Conservation (phyloP, 1,140 invertebrate species). For the Drosophila nikananu region DNA sequence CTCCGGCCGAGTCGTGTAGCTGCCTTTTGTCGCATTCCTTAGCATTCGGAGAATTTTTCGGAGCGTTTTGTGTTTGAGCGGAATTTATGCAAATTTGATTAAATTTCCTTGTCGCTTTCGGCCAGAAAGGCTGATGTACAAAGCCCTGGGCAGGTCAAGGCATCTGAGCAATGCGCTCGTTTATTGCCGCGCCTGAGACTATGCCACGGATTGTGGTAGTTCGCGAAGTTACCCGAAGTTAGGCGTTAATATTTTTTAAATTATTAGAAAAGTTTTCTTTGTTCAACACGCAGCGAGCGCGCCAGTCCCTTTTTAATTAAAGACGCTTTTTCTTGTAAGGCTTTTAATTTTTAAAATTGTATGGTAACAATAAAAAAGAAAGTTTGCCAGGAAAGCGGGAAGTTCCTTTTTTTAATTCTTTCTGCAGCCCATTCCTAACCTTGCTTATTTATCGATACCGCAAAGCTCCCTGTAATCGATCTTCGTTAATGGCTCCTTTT, state of each 20-base stretch:
- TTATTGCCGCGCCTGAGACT: constrained; percentile 46
- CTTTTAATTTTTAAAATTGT: neutral
- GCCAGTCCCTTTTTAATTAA: constrained; percentile 14
- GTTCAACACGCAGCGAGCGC: neutral
- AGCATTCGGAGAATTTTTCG: constrained; percentile 64
- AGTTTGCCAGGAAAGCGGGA: neutral
- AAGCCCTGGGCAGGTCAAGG: constrained; percentile 48
- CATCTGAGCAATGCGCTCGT: constrained; percentile 60
- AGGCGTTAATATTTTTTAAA: constrained; percentile 36
- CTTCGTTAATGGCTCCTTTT: constrained; percentile 10
- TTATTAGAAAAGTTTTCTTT: constrained; percentile 20
- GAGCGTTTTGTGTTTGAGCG: constrained; percentile 71
- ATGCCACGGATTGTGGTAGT: constrained; percentile 48
- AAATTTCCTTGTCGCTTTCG: constrained; percentile 53
- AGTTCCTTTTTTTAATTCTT: neutral
- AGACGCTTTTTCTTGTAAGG: neutral
- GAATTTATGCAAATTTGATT: constrained; percentile 79
- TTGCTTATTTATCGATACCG: neutral
- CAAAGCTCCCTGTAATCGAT: constrained; percentile 10
- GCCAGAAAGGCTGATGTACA: constrained; percentile 29
- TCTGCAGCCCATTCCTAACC: neutral
- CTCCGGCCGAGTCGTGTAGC: neutral
- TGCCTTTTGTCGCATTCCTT: constrained; percentile 48
- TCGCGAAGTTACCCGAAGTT: constrained; percentile 1
- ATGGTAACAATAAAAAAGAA: neutral